Base-by-base conservation (phyloP, 2,113 vertebrate species). In the Grus americana region DNA sequence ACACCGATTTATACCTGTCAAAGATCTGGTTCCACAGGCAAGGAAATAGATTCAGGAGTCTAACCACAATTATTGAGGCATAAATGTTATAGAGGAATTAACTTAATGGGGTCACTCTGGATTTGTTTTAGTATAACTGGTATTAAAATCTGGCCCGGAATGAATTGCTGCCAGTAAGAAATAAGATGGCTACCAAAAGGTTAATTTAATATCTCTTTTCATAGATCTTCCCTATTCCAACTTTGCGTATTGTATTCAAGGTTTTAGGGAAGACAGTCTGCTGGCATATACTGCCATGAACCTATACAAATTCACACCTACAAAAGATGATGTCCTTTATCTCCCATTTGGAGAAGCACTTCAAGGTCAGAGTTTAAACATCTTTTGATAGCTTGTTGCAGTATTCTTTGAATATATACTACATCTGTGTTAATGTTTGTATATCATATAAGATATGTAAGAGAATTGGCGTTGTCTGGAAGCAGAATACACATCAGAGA, bases 31-130 rank as follows among this genome's bases (percentile, higher is more conserved):
- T 83, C 49, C 49, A 79, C 27, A 66, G 70, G n/a, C 76, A 71
- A 75, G 52, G 50, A 80, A 63, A 67, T 34, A 74, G 67, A 67
- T 83, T 74, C 23, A 3, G 55, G 21, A 79, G 34, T 78, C 55
- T 83, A 81, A 81, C 36, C 49, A 79, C 72, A 71, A 27, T 62
- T 92, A 91, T 9, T 68, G 57, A 72, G 46, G 34, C 15, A 91
- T 82, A 94, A 91, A 75, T 92, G 68, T 91, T 94, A 79, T 15
- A 85, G 57, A 81, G 40, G 30, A 86, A 84, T 94, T 83, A 90
- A 90, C 36, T 75, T 87, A 75, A 90, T 79, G 44, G 54, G 46
- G 70, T 91, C 42, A 76, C 5, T 3, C 46, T 91, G 86, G 49
- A 87, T 91, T 91, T 87, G 66, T 58, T 92, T 89, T 58, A 27